phyloP scores from a whole-genome alignment of 2,888 invertebrate genomes.

The Lasioglossum lativentre region DNA sequence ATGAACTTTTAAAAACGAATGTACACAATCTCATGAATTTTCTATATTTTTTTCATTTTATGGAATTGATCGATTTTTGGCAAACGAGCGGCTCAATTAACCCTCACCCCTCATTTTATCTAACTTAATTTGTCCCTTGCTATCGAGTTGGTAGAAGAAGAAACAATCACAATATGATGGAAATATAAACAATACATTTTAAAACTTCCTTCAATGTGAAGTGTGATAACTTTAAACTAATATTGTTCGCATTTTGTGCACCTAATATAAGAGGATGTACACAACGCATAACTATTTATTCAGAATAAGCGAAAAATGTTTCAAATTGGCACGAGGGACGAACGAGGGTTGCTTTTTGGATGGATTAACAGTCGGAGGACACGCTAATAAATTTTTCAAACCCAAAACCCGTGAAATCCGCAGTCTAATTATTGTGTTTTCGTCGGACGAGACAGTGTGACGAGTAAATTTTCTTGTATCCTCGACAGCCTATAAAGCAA shows the following conservation, averaged over 20 bases:
- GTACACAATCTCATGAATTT: neutral
- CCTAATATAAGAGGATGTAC: neutral
- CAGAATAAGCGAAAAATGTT: neutral
- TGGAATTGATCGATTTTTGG: neutral
- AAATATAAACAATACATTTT: neutral
- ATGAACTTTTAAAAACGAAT: neutral
- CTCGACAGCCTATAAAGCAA: conserved; percentile 4
- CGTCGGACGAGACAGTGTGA: neutral
- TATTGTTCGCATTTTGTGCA: neutral
- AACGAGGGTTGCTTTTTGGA: neutral
- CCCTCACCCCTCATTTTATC: neutral
- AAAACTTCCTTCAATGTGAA: neutral
- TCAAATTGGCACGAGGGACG: neutral
- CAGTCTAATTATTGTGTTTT: neutral
- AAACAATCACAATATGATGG: neutral
- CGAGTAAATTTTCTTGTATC: neutral
- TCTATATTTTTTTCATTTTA: neutral
- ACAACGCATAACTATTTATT: neutral
- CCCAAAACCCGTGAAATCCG: neutral
- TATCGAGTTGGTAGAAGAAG: neutral
- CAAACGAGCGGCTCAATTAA: neutral
- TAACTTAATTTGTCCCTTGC: neutral
- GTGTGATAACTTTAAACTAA: neutral
- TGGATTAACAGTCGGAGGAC: neutral
- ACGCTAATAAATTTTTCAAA: conserved; percentile 2